These are phyloP conservation scores for human DNA, from an alignment of 2,113 vertebrate genomes.

Conservation along the genomic window DNA sequence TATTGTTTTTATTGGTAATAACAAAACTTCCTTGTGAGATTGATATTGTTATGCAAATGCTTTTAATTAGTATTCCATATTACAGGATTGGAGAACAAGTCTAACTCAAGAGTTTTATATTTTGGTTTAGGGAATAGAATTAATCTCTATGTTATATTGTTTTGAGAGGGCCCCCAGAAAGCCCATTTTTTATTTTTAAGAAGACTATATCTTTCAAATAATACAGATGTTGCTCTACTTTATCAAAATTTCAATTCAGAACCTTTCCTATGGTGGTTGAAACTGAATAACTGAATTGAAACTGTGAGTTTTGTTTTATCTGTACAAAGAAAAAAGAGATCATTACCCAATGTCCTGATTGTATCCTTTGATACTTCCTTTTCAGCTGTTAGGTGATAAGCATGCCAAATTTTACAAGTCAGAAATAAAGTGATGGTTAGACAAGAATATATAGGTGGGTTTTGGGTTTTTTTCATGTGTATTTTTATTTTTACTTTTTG, in stretches of 20 bases:
- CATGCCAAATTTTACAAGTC: neutral
- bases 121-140: neutral
- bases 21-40: neutral
- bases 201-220: neutral
- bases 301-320: neutral
- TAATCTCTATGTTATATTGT: neutral
- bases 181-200: neutral
- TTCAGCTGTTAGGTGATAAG: neutral
- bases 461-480: neutral
- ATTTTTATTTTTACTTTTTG: neutral
- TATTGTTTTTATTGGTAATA: neutral
- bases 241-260: neutral
- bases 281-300: neutral
- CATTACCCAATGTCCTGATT: neutral
- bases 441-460: neutral
- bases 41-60: neutral
- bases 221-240: neutral
- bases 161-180: neutral
- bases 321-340: neutral
- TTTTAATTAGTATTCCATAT: neutral
- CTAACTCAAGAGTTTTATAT: neutral
- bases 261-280: neutral
- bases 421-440: neutral
- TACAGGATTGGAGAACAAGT: neutral
- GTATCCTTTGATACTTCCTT: neutral